Percentiles rank a stretch among this genome's conserved stretches.
These are phyloP conservation scores for Julus scanicus DNA, from an alignment of 2,888 invertebrate species.

Conservation along the genomic window DNA sequence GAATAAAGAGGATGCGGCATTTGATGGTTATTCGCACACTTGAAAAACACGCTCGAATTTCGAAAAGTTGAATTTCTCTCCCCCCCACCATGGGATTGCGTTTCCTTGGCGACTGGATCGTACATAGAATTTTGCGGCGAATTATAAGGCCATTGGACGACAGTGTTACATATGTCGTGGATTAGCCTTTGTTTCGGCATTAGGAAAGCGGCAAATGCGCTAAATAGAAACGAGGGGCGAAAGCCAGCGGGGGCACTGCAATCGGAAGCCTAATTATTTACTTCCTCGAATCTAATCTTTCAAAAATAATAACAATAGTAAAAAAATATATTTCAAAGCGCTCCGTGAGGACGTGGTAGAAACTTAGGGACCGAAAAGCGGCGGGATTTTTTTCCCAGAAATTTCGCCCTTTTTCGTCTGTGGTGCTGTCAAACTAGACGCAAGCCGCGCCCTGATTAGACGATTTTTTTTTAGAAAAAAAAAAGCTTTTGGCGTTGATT, in stretches of 20 bases:
- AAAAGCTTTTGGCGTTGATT: constrained; percentile 7
- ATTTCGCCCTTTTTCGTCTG: background rate
- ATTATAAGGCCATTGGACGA: background rate
- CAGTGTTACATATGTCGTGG: background rate
- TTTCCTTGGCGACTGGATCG: background rate
- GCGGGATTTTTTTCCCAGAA: background rate
- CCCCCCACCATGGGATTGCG: background rate
- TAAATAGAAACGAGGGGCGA: background rate
- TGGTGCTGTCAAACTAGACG: background rate
- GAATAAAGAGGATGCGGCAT: background rate
- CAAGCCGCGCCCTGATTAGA: constrained; percentile 18
- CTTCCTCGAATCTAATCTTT: background rate
- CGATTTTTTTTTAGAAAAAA: constrained; percentile 17
- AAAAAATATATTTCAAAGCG: background rate
- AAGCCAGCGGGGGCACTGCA: constrained; percentile 25
- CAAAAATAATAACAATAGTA: constrained; percentile 12
- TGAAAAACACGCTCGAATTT: background rate
- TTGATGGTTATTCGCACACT: background rate
- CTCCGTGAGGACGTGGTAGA: background rate
- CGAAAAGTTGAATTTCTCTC: background rate
- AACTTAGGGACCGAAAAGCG: background rate
- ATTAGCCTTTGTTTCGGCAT: constrained; percentile 42
- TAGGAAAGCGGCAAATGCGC: too few relatives aligned
- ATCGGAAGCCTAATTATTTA: constrained; percentile 27
- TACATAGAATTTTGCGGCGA: background rate